Percentiles rank a stretch among this genome's conserved stretches.
These are phyloP conservation scores for Venustoraphidia nigricollis DNA, from an alignment of 2,888 invertebrate species.

Conservation along the genomic window DNA sequence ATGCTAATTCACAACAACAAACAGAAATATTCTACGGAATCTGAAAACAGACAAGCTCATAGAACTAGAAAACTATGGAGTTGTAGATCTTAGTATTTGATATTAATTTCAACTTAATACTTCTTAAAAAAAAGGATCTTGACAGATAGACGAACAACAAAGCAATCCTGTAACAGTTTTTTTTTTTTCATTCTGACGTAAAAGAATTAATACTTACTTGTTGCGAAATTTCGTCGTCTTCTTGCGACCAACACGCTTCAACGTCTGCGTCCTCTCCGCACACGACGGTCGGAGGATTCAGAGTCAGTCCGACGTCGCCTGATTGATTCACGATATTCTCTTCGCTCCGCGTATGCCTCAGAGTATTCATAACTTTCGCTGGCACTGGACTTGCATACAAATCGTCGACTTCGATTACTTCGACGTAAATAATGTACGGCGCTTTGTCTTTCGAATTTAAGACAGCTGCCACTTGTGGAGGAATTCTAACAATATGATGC, in stretches of 20 bases:
- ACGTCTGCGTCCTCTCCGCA: conserved; percentile 38
- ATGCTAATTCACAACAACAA: no score
- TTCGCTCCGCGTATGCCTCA: conserved; percentile 86
- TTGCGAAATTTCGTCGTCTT: conserved; percentile 84
- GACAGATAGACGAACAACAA: no score
- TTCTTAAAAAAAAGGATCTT: no score
- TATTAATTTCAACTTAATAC: no score
- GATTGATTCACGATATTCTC: conserved; percentile 51
- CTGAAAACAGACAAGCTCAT: no score
- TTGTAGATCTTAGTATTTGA: no score
- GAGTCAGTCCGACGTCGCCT: conserved; percentile 18
- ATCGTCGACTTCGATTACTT: conserved; percentile 81
- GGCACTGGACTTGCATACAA: conserved; percentile 74
- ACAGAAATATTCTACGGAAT: no score
- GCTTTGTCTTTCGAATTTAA: conserved; percentile 99
- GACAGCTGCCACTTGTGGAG: conserved; percentile 92
- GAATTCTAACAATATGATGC: conserved; percentile 92
- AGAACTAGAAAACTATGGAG: no score
- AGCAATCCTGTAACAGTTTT: no score
- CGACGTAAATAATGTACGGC: conserved; percentile 96
- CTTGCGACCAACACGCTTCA: conserved; percentile 85
- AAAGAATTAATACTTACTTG: conserved; percentile 31
- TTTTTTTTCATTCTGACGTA: no score
- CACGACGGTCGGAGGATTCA: conserved; percentile 20
- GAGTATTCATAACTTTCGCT: conserved; percentile 71